Evolutionary conservation across 1,140 invertebrate species (phyloP).

Genomic region (Sitophilus oryzae): DNA sequence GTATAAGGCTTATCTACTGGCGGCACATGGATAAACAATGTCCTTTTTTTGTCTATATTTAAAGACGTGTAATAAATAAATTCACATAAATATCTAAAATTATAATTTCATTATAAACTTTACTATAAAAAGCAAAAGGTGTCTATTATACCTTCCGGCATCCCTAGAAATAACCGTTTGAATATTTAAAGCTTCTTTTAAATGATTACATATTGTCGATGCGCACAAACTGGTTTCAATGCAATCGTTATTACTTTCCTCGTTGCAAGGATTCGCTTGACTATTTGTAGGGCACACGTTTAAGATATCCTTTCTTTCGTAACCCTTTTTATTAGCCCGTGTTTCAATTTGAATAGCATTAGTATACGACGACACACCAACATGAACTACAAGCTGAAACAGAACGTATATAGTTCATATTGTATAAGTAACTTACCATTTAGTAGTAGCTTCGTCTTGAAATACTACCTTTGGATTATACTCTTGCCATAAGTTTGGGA

Average conservation of each 20-base stretch:
- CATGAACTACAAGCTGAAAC: slow-evolving; percentile 58
- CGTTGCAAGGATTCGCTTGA: slow-evolving; percentile 37
- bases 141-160: slow-evolving; percentile 43
- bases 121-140: not conserved
- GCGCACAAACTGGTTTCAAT: slow-evolving; percentile 45
- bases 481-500: slow-evolving; percentile 59
- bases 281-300: slow-evolving; percentile 43
- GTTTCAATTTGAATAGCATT: slow-evolving; percentile 54
- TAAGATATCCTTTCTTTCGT: slow-evolving; percentile 45
- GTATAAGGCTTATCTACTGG: slow-evolving; percentile 50
- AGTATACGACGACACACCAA: slow-evolving; percentile 55
- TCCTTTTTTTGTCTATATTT: slow-evolving; percentile 47
- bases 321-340: slow-evolving; percentile 52
- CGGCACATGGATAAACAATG: slow-evolving; percentile 64
- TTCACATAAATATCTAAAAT: slow-evolving; percentile 58
- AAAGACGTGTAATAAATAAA: slow-evolving; percentile 64
- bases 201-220: slow-evolving; percentile 42
- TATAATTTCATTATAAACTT: not conserved
- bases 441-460: too few relatives aligned
- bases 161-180: slow-evolving; percentile 43
- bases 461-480: slow-evolving; percentile 61
- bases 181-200: slow-evolving; percentile 39
- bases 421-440: too few relatives aligned
- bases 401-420: too few relatives aligned
- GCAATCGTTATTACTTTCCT: slow-evolving; percentile 40